These are phyloP conservation scores for Entomobrya proxima DNA, from an alignment of 2,888 invertebrate genomes.

Conservation along the genomic window DNA sequence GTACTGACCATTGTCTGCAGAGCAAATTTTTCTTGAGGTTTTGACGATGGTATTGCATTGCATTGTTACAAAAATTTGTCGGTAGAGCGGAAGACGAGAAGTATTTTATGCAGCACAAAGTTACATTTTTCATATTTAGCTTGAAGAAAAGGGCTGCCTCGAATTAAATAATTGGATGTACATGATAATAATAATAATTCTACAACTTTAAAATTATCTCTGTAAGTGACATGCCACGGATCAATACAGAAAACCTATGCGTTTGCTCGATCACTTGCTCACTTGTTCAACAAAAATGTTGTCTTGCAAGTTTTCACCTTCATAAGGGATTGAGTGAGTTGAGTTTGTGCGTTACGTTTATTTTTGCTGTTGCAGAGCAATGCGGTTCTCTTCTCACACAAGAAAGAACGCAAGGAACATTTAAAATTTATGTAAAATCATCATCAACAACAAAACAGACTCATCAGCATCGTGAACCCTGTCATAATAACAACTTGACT, in stretches of 20 bases:
- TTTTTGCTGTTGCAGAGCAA: background rate
- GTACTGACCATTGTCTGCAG: background rate
- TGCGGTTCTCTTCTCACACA: background rate
- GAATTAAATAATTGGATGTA: conserved; percentile 59
- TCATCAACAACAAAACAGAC: conserved; percentile 25
- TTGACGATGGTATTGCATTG: background rate
- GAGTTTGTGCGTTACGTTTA: background rate
- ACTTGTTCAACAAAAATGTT: conserved; percentile 42
- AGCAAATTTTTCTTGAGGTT: background rate
- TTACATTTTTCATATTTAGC: conserved; percentile 32
- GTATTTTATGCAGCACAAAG: background rate
- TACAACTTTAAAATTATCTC: conserved; percentile 43
- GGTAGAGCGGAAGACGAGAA: conserved; percentile 4
- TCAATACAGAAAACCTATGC: conserved; percentile 24
- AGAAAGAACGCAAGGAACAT: background rate
- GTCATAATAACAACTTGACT: conserved; percentile 59
- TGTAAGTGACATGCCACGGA: conserved; percentile 38
- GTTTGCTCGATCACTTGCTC: background rate
- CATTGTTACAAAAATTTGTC: background rate
- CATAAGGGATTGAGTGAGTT: conserved; percentile 27
- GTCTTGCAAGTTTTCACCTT: conserved; percentile 64
- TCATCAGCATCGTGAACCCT: conserved; percentile 49
- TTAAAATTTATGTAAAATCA: conserved; percentile 47
- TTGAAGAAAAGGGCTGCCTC: conserved; percentile 20
- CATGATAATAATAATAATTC: conserved; percentile 52